Conservation (phyloP, 2,797 vertebrate genomes). For the Sebastiscus tertius region DNA sequence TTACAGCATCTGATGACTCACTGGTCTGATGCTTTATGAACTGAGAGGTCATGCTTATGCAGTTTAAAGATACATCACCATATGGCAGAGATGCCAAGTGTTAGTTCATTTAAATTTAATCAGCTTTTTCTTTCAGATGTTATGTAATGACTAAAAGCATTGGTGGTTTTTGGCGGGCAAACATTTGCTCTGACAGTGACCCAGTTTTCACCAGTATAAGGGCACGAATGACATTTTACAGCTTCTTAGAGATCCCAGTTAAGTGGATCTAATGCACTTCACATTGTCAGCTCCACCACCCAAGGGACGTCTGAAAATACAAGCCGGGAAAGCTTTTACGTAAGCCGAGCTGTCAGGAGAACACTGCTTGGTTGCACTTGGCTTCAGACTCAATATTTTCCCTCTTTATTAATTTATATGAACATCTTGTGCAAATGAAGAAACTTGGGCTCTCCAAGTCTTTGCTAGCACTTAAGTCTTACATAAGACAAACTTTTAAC, state of each 20-base stretch:
- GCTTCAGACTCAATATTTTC: not conserved
- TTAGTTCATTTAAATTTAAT: conserved; percentile 34
- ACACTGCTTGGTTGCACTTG: not conserved
- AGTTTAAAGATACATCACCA: conserved; percentile 51
- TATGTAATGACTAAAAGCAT: conserved; percentile 15
- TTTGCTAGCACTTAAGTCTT: not conserved
- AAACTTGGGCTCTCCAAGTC: not conserved
- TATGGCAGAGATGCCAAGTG: conserved; percentile 30
- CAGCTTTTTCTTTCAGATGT: conserved; percentile 5
- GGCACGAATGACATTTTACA: conserved; percentile 22
- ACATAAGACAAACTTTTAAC: conserved; percentile 11
- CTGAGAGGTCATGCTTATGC: conserved; percentile 53
- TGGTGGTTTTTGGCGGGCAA: not conserved
- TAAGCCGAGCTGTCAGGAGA: conserved; percentile 32
- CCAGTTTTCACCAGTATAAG: conserved; percentile 29
- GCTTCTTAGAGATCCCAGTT: conserved; percentile 29
- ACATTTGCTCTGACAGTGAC: conserved; percentile 32
- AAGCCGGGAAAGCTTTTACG: conserved; percentile 53
- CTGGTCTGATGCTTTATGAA: conserved; percentile 32
- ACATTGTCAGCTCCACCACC: conserved; percentile 41
- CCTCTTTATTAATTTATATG: conserved; percentile 55
- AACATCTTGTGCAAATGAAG: conserved; percentile 25
- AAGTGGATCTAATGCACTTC: conserved; percentile 62
- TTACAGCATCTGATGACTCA: conserved; percentile 52
- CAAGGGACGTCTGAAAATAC: conserved; percentile 45